phyloP scores from a whole-genome alignment of 2,888 invertebrate species.

The Prosapia bicincta region DNA sequence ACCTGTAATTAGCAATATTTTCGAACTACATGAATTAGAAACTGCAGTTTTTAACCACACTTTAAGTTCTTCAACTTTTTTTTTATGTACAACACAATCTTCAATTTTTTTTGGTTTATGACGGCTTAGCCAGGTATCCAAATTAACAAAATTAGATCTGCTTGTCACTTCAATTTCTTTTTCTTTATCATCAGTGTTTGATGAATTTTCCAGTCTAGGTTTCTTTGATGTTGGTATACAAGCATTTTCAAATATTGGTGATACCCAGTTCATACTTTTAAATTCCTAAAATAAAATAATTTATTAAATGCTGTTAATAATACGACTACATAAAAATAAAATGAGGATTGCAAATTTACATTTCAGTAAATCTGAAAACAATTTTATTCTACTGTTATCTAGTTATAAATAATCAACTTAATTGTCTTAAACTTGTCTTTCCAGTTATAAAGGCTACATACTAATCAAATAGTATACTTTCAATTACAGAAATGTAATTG shows the following conservation, averaged over 20 bases:
- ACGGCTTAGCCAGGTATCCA: slow-evolving; percentile 53
- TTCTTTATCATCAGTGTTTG: not conserved
- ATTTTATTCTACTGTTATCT: too few species aligned
- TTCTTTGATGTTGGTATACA: slow-evolving; percentile 5
- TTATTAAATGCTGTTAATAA: too few species aligned
- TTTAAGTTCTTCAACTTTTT: slow-evolving; percentile 70
- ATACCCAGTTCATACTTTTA: slow-evolving; percentile 11
- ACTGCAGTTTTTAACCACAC: slow-evolving; percentile 56
- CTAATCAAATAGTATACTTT: too few species aligned
- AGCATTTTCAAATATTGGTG: slow-evolving; percentile 12
- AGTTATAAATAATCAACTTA: too few species aligned
- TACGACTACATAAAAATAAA: too few species aligned
- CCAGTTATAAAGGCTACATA: too few species aligned
- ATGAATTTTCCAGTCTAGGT: not conserved
- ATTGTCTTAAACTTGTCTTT: too few species aligned
- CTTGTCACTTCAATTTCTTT: not conserved
- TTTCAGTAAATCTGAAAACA: too few species aligned
- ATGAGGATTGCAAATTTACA: too few species aligned
- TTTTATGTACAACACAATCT: slow-evolving; percentile 70
- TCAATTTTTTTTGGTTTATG: slow-evolving; percentile 56
- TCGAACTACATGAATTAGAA: slow-evolving; percentile 45
- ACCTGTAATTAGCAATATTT: slow-evolving; percentile 65
- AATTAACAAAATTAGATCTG: not conserved
- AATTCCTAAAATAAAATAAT: not conserved
- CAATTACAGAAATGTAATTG: too few species aligned